Evolutionary conservation across 2,888 invertebrate species (phyloP).

Genomic region (Macaria liturata): DNA sequence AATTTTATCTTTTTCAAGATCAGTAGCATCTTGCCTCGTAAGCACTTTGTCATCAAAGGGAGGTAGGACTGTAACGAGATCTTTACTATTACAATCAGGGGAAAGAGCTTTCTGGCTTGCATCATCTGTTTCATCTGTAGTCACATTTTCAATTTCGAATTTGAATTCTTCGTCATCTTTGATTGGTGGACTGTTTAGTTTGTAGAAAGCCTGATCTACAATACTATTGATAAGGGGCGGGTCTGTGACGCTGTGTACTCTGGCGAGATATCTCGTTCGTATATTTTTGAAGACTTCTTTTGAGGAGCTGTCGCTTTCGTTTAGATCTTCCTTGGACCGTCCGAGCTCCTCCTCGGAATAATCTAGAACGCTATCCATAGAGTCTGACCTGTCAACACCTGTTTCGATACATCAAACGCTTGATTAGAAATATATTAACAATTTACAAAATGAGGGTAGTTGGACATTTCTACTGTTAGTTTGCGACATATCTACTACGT

Average conservation of each 20-base stretch:
- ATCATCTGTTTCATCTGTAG: slow-evolving; percentile 67
- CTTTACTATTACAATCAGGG: slow-evolving; percentile 38
- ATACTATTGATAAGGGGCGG: slow-evolving; percentile 53
- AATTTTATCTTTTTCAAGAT: slow-evolving; percentile 46
- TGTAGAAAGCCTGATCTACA: slow-evolving; percentile 69
- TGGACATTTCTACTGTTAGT: slow-evolving; percentile 48
- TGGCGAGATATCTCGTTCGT: slow-evolving; percentile 68
- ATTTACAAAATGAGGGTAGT: slow-evolving; percentile 42
- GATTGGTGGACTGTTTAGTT: slow-evolving; percentile 41
- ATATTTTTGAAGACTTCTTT: slow-evolving; percentile 73
- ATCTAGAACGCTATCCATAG: slow-evolving; percentile 64
- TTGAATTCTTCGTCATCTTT: slow-evolving; percentile 42
- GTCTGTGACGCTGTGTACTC: slow-evolving; percentile 70
- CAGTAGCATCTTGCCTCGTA: slow-evolving; percentile 64
- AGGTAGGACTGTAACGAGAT: slow-evolving; percentile 42
- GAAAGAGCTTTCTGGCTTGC: slow-evolving; percentile 39
- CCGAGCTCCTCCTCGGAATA: slow-evolving; percentile 59
- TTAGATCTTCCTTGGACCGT: slow-evolving; percentile 49
- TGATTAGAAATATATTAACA: slow-evolving; percentile 62
- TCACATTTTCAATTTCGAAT: slow-evolving; percentile 62
- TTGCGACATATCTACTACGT: slow-evolving; percentile 44
- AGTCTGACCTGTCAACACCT: slow-evolving; percentile 74
- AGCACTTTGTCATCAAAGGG: slow-evolving; percentile 55
- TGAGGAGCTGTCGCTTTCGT: slow-evolving; percentile 62
- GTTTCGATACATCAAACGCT: slow-evolving; percentile 61